A percentile compares a stretch with the other conserved stretches of the same genome.
Conservation (phyloP, 2,888 invertebrate genomes). For the Clitarchus hookeri region DNA sequence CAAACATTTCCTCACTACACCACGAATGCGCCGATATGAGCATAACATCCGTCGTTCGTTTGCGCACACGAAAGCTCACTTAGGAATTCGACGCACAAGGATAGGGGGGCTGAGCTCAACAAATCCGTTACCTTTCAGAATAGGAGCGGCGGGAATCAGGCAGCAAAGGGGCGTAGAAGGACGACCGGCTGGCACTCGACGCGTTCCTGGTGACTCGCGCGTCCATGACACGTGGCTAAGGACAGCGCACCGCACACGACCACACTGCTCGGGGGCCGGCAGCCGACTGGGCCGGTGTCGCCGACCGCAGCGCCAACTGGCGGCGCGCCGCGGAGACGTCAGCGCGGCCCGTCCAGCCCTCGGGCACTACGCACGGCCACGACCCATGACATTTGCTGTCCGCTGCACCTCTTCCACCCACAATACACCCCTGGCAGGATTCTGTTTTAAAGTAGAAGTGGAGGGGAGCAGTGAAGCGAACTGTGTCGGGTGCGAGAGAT, state of each 20-base stretch:
- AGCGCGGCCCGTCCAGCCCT: not conserved
- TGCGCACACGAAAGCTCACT: no score
- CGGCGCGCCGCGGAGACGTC: not conserved
- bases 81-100: no score
- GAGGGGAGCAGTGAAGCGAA: no score
- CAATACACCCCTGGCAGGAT: no score
- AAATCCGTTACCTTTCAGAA: constrained; percentile 41
- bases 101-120: no score
- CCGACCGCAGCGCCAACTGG: constrained; percentile 11
- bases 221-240: not conserved
- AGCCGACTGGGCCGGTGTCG: not conserved
- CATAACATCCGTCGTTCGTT: no score
- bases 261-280: not conserved
- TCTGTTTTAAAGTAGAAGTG: no score
- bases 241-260: not conserved
- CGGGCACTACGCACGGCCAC: not conserved
- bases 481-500: no score
- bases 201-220: constrained; percentile 29
- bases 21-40: no score
- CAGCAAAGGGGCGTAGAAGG: not conserved
- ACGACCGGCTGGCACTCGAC: constrained; percentile 20
- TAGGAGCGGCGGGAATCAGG: constrained; percentile 38
- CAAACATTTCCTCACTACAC: no score
- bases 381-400: not conserved
- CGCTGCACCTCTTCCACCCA: no score